Evolutionary conservation across 2,113 vertebrate genomes (phyloP).

Genomic region (Geococcyx californianus): DNA sequence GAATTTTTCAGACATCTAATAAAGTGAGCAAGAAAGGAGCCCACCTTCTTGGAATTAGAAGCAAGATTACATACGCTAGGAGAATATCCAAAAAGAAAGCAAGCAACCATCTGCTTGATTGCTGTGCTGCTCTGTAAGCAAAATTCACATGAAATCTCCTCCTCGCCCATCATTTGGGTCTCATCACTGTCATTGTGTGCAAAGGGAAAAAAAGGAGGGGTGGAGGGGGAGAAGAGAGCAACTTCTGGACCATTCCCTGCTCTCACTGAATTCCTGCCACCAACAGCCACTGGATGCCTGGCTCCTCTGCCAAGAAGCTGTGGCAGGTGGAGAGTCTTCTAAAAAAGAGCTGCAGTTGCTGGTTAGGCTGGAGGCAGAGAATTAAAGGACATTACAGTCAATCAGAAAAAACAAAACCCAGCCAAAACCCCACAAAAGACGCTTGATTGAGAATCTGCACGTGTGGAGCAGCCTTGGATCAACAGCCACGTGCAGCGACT

Average conservation of each 20-base stretch:
- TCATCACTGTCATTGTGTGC: slow-evolving; percentile 64
- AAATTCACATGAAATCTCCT: slow-evolving; percentile 25
- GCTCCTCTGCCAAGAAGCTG: slow-evolving; percentile 62
- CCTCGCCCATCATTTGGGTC: slow-evolving; percentile 22
- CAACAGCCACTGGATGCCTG: not conserved
- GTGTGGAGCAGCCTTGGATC: not conserved
- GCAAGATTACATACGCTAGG: slow-evolving; percentile 36
- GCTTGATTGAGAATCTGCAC: slow-evolving; percentile 68
- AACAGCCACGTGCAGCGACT: not conserved
- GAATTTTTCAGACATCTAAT: not conserved
- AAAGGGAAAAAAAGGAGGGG: not conserved
- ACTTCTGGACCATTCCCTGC: not conserved
- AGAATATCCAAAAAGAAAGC: slow-evolving; percentile 29
- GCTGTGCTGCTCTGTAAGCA: slow-evolving; percentile 53
- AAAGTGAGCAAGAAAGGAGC: not conserved
- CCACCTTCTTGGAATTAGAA: slow-evolving; percentile 36
- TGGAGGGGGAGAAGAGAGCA: not conserved
- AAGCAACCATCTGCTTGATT: slow-evolving; percentile 62
- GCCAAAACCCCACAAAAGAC: slow-evolving; percentile 50
- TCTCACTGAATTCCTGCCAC: not conserved
- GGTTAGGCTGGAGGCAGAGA: slow-evolving; percentile 51
- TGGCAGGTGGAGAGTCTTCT: slow-evolving; percentile 67
- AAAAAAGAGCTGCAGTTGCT: slow-evolving; percentile 59
- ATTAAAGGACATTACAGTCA: slow-evolving; percentile 48
- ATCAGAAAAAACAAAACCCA: slow-evolving; percentile 39